Evolutionary conservation across 2,888 invertebrate species (phyloP).

Genomic region (Saturnia japonica): DNA sequence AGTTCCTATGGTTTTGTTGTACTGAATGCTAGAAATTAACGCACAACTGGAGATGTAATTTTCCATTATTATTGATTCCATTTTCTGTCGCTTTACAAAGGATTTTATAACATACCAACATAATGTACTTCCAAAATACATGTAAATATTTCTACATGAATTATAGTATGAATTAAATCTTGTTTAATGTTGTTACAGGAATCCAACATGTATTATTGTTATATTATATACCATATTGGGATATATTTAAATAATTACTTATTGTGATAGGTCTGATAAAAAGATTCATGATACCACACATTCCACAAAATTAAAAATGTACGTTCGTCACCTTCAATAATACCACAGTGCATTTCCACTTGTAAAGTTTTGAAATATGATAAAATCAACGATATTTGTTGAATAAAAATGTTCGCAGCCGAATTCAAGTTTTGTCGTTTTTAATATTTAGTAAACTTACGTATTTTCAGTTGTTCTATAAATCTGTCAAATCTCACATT

Average conservation of each 20-base stretch:
- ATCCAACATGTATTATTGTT: conserved; percentile 39
- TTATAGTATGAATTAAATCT: conserved; percentile 37
- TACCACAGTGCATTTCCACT: neutral
- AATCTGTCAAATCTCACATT: no score
- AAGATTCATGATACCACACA: conserved; percentile 32
- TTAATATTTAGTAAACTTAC: neutral
- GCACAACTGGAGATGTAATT: conserved; percentile 49
- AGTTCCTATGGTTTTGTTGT: conserved; percentile 51
- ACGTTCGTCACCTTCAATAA: conserved; percentile 16
- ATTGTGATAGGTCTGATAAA: conserved; percentile 20
- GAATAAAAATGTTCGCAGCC: neutral
- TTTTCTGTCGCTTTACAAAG: conserved; percentile 28
- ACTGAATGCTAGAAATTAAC: conserved; percentile 36
- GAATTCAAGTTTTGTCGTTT: neutral
- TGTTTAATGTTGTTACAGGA: conserved; percentile 42
- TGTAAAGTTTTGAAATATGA: neutral
- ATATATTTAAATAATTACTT: conserved; percentile 32
- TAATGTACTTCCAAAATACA: conserved; percentile 45
- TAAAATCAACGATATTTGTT: neutral
- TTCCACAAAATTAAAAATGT: conserved; percentile 30
- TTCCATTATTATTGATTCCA: conserved; percentile 27
- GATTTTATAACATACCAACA: conserved; percentile 32
- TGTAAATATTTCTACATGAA: conserved; percentile 51
- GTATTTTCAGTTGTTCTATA: no score
- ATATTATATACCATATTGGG: conserved; percentile 37